Evolutionary conservation across 2,797 vertebrate genomes (phyloP), one percentile per base, ranked within the genome.

Genomic region (Austrolebias charrua): DNA sequence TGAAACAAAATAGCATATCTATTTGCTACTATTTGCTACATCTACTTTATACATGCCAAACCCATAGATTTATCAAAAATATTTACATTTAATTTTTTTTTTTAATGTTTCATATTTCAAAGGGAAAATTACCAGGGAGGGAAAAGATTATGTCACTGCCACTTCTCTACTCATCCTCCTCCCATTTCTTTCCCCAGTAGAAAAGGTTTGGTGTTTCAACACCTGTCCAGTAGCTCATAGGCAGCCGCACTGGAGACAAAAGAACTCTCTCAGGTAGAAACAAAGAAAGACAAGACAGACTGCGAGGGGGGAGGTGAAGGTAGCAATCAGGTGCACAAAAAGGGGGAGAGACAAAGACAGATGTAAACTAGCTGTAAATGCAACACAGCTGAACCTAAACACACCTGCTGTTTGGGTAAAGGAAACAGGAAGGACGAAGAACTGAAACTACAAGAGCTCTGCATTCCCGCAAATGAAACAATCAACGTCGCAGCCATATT

Each of bases 121-220:
- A 20, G 57, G 2, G 16, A 55, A 71, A 66, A 83, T 31, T 57
- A 65, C 49, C 54, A 59, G 58, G 28, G 49, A 75, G 67, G 60
- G 52, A 53, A 51, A 15, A 40, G 54, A 70, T 82, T 81, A 85
- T 83, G 84, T 84, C 75, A 82, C 45, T n/a, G 51, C 35, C 40
- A 60, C 49, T 56, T 42, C 51, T 52, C 60, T 44, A 61, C 31
- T 72, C 55, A 56, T 14, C 75, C 80, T 73, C 79, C 79, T 69
- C 75, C 74, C 56, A 71, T 67, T 82, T 70, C 40, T 60, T 66
- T 66, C 76, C 73, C 66, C 78, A 40, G 12, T 52, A 66, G 71
- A 69, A 63, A 60, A 77, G 88, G 84, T 80, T 85, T 84, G 69
- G 76, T 35, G 18, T 61, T 57, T 57, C 46, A 49, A 35, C 71